Conservation (phyloP, 2,113 vertebrate genomes). For the Centropristis striata region DNA sequence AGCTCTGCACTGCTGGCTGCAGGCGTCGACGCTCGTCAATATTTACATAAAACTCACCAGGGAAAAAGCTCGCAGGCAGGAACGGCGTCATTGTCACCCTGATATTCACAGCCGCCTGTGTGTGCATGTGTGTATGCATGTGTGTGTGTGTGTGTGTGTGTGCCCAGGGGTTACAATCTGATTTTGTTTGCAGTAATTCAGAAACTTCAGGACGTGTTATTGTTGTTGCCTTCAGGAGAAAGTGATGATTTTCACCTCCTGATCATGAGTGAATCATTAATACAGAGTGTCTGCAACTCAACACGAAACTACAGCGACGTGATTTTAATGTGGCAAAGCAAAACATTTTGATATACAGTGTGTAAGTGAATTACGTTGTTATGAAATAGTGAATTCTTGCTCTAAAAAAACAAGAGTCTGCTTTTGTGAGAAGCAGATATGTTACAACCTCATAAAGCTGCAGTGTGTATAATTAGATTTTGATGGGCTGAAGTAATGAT, state of each 20-base stretch:
- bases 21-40: conserved; percentile 55
- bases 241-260: neutral
- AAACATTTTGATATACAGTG: neutral
- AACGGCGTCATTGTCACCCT: conserved; percentile 43
- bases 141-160: conserved; percentile 21
- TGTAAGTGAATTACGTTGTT: neutral
- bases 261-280: neutral
- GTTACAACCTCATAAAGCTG: too few species aligned
- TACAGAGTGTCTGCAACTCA: too few species aligned
- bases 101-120: conserved; percentile 10
- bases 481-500: too few species aligned
- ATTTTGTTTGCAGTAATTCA: conserved; percentile 24
- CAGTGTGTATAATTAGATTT: too few species aligned
- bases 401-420: too few species aligned
- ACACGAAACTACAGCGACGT: too few species aligned
- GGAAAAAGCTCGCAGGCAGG: conserved; percentile 39
- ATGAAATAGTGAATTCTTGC: neutral
- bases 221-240: neutral
- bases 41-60: conserved; percentile 71
- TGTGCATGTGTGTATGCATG: neutral
- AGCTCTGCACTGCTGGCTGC: conserved; percentile 29
- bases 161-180: conserved; percentile 12
- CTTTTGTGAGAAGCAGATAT: too few species aligned
- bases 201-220: conserved; percentile 30
- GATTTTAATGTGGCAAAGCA: too few species aligned